Percentiles rank a stretch among this genome's conserved stretches.
Evolutionary conservation across 2,113 vertebrate genomes (phyloP).

Genomic region (Grammomys dolichurus): DNA sequence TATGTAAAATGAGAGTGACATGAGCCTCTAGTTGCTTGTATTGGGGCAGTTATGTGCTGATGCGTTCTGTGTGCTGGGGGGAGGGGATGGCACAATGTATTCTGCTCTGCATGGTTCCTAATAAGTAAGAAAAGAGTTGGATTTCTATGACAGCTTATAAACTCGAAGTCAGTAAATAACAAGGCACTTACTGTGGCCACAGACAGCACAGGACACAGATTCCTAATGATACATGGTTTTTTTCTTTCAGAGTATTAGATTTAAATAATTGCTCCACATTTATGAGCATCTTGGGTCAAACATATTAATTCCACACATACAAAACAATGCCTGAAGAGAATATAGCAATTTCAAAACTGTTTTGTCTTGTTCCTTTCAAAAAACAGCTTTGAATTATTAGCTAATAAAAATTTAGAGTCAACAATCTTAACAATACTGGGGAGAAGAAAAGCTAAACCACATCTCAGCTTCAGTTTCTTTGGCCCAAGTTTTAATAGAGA

Average conservation of each 20-base stretch:
- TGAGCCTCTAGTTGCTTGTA: background rate
- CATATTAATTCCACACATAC: conserved; percentile 29
- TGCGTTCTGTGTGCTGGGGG: background rate
- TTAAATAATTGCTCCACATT: conserved; percentile 58
- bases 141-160: conserved; percentile 5
- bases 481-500: background rate
- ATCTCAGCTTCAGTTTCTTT: conserved; percentile 28
- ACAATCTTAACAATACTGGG: conserved; percentile 27
- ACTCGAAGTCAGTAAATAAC: background rate
- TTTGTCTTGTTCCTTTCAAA: conserved; percentile 52
- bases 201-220: background rate
- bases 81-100: background rate
- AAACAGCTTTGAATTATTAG: conserved; percentile 58
- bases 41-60: background rate
- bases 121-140: background rate
- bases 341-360: conserved; percentile 59
- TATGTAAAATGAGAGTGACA: background rate
- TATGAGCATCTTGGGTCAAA: conserved; percentile 44
- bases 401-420: conserved; percentile 48
- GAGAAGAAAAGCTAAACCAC: conserved; percentile 40
- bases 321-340: background rate
- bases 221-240: background rate
- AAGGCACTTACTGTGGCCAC: background rate
- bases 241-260: conserved; percentile 13
- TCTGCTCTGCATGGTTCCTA: background rate